A percentile compares a stretch with the other conserved stretches of the same genome.
phyloP scores from a whole-genome alignment of 2,797 vertebrate genomes.

The Borostomias antarcticus region DNA sequence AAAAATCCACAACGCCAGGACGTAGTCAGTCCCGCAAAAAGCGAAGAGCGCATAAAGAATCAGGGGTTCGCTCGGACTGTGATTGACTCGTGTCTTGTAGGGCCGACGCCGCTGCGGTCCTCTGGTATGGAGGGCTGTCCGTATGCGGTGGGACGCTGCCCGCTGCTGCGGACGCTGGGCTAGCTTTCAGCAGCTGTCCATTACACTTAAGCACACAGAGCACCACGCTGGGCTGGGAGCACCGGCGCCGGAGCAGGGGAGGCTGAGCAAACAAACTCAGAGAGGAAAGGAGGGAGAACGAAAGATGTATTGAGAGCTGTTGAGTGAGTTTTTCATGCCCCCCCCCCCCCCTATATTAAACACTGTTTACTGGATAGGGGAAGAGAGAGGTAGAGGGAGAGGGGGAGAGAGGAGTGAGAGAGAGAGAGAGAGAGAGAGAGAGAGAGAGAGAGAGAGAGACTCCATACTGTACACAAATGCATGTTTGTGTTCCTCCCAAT shows the following conservation, averaged over 20 bases:
- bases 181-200: slow-evolving; percentile 63
- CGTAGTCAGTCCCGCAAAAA: slow-evolving; percentile 1
- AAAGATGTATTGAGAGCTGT: slow-evolving; percentile 60
- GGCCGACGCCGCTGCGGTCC: neutral
- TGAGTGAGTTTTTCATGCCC: slow-evolving; percentile 61
- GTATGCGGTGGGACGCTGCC: slow-evolving; percentile 21
- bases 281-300: slow-evolving; percentile 40
- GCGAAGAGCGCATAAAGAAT: slow-evolving; percentile 7
- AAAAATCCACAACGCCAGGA: slow-evolving; percentile 18
- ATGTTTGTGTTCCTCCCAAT: too few relatives aligned
- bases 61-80: slow-evolving; percentile 25
- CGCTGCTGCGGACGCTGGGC: slow-evolving; percentile 37
- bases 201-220: slow-evolving; percentile 45
- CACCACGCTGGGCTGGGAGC: slow-evolving; percentile 44
- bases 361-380: slow-evolving; percentile 40
- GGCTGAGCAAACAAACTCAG: slow-evolving; percentile 61
- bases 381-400: slow-evolving; percentile 21
- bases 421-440: neutral
- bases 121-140: neutral
- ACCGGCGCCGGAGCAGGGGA: slow-evolving; percentile 45
- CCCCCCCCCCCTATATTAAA: slow-evolving; percentile 33
- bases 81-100: neutral
- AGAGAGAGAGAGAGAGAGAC: too few relatives aligned
- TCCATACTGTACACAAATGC: neutral
- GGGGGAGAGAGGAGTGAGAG: slow-evolving; percentile 18